A percentile compares a stretch with the other conserved stretches of the same genome.
Evolutionary conservation across 2,888 invertebrate genomes (phyloP).

Genomic region (Bembecia ichneumoniformis): DNA sequence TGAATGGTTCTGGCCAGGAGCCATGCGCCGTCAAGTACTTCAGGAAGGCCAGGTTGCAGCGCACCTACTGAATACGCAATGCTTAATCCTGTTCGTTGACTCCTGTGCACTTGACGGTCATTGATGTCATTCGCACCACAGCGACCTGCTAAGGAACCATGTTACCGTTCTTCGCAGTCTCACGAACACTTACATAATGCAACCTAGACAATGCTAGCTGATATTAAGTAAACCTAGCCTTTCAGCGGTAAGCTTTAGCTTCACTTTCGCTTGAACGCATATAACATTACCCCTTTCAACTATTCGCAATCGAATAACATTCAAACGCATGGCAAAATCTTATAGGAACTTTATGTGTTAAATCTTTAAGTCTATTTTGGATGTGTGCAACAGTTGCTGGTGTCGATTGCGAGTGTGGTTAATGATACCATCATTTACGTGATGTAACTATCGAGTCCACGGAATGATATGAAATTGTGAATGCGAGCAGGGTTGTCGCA

Average conservation of each 20-base stretch:
- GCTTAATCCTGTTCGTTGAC: slow-evolving; percentile 63
- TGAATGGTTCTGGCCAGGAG: slow-evolving; percentile 55
- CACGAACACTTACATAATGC: slow-evolving; percentile 61
- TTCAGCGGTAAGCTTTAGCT: slow-evolving; percentile 37
- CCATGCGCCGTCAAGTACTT: slow-evolving; percentile 32
- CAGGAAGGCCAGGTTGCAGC: slow-evolving; percentile 57
- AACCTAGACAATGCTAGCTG: slow-evolving; percentile 45
- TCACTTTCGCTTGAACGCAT: slow-evolving; percentile 48
- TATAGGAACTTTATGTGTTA: no score
- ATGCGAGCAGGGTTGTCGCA: slow-evolving; percentile 24
- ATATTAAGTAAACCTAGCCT: slow-evolving; percentile 40
- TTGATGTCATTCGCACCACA: slow-evolving; percentile 63
- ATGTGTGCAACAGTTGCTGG: no score
- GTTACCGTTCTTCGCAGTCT: slow-evolving; percentile 61
- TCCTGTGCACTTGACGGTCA: slow-evolving; percentile 61
- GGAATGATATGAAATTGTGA: slow-evolving; percentile 42
- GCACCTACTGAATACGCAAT: slow-evolving; percentile 60
- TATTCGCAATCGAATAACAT: slow-evolving; percentile 30
- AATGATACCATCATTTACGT: slow-evolving; percentile 50
- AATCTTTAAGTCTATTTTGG: no score
- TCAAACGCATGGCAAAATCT: slow-evolving; percentile 12
- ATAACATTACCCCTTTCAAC: slow-evolving; percentile 30
- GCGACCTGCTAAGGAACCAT: slow-evolving; percentile 65
- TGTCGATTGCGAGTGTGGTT: background rate
- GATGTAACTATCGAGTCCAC: slow-evolving; percentile 57